Evolutionary conservation across 2,888 invertebrate genomes (phyloP).

Genomic region (Linnaemya vulpina): DNA sequence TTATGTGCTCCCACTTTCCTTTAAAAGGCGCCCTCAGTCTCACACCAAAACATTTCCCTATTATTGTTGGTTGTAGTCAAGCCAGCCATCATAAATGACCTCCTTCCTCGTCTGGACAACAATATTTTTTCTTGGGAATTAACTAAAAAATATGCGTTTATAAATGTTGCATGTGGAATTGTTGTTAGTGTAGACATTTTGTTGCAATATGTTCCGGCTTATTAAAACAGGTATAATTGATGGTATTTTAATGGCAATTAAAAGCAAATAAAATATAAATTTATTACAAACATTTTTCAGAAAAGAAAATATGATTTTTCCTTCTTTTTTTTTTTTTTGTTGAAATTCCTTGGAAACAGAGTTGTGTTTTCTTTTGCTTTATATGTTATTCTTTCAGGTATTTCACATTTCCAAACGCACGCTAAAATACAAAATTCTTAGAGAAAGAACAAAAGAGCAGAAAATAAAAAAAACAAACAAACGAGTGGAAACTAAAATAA

Average conservation of each 20-base stretch:
- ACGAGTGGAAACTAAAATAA: background rate
- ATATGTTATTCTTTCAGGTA: slow-evolving; percentile 22
- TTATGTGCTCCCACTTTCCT: no score
- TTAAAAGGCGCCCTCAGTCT: no score
- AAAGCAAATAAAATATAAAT: background rate
- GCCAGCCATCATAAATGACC: background rate
- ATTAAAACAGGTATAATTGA: slow-evolving; percentile 34
- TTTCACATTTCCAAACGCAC: slow-evolving; percentile 34
- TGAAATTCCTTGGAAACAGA: background rate
- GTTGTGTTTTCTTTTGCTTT: background rate
- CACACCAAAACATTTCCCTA: no score
- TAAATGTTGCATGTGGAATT: slow-evolving; percentile 37
- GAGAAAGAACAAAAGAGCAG: background rate
- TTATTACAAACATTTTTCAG: background rate
- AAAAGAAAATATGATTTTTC: background rate
- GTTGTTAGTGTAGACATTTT: slow-evolving; percentile 24
- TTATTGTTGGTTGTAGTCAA: background rate
- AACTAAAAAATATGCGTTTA: background rate
- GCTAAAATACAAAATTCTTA: background rate
- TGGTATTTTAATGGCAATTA: slow-evolving; percentile 25
- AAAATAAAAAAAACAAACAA: no score
- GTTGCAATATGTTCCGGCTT: background rate
- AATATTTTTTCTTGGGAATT: background rate
- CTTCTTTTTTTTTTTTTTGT: slow-evolving; percentile 24
- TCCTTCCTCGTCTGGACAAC: background rate